Evolutionary conservation across 2,113 vertebrate species (phyloP).

Genomic region (Spilogale gracilis): DNA sequence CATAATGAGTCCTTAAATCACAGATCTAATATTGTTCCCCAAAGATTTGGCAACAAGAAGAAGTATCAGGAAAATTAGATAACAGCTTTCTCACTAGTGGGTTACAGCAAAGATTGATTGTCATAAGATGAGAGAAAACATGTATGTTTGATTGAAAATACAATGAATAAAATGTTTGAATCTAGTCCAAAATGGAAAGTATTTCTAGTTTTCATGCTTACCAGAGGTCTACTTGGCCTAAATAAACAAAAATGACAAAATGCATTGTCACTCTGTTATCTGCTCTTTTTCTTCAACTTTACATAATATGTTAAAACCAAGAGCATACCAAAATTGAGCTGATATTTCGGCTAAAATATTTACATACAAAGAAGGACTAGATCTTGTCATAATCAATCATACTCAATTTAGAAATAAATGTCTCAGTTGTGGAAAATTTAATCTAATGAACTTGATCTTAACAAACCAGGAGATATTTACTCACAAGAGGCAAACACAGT

Average conservation of each 20-base stretch:
- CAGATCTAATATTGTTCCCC: constrained; percentile 14
- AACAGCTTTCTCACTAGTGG: not conserved
- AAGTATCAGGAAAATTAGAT: not conserved
- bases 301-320: not conserved
- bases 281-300: not conserved
- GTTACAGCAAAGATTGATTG: not conserved
- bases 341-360: not conserved
- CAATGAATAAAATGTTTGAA: constrained; percentile 4
- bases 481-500: not conserved
- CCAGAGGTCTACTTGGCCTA: not conserved
- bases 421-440: not conserved
- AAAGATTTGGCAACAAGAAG: not conserved
- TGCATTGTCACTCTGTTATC: not conserved
- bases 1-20: not conserved
- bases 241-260: constrained; percentile 35
- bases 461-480: not conserved
- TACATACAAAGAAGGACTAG: not conserved
- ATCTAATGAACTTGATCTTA: not conserved
- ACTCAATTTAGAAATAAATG: not conserved
- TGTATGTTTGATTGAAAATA: constrained; percentile 2
- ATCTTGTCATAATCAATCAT: not conserved
- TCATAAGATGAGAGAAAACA: not conserved
- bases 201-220: not conserved
- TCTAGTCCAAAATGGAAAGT: not conserved
- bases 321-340: not conserved